Evolutionary conservation across 2,888 invertebrate genomes (phyloP).

Genomic region (Drosophila fungiperda): DNA sequence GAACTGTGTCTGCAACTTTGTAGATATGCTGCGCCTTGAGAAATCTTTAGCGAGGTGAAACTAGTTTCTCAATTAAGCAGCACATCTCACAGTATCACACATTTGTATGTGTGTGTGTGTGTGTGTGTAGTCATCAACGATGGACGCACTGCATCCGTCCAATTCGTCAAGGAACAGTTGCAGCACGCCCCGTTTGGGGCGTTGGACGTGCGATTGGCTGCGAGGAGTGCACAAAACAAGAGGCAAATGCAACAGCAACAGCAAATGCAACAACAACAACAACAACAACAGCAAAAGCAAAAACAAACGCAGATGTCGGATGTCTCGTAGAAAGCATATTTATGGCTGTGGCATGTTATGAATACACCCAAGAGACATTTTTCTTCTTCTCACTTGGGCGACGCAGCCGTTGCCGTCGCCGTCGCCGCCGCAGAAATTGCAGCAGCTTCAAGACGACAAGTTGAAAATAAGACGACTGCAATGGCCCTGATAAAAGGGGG

Average conservation of each 20-base stretch:
- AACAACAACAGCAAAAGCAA: constrained; percentile 4
- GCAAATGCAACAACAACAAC: constrained; percentile 3
- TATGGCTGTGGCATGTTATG: constrained; percentile 79
- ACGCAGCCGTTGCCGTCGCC: constrained; percentile 6
- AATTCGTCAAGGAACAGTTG: constrained; percentile 77
- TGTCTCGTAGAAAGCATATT: constrained; percentile 76
- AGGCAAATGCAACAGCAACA: constrained; percentile 15
- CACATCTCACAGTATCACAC: constrained; percentile 28
- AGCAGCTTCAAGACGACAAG: constrained; percentile 46
- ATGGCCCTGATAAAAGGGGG: constrained; percentile 5
- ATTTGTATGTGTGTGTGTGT: constrained; percentile 9
- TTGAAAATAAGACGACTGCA: constrained; percentile 45
- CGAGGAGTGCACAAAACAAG: constrained; percentile 14
- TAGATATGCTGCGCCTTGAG: constrained; percentile 30
- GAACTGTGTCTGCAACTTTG: constrained; percentile 14
- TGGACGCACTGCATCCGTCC: constrained; percentile 75
- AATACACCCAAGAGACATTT: constrained; percentile 81
- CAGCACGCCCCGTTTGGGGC: constrained; percentile 72
- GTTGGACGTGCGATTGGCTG: constrained; percentile 64
- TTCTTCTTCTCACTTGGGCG: constrained; percentile 75
- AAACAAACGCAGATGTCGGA: constrained; percentile 55
- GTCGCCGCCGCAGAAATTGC: constrained; percentile 10
- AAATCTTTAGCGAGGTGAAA: constrained; percentile 56
- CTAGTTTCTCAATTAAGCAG: constrained; percentile 78
- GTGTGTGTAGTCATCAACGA: constrained; percentile 45